A percentile compares a stretch with the other conserved stretches of the same genome.
phyloP scores from a whole-genome alignment of 2,888 invertebrate species.

The Tiliacea citrago region DNA sequence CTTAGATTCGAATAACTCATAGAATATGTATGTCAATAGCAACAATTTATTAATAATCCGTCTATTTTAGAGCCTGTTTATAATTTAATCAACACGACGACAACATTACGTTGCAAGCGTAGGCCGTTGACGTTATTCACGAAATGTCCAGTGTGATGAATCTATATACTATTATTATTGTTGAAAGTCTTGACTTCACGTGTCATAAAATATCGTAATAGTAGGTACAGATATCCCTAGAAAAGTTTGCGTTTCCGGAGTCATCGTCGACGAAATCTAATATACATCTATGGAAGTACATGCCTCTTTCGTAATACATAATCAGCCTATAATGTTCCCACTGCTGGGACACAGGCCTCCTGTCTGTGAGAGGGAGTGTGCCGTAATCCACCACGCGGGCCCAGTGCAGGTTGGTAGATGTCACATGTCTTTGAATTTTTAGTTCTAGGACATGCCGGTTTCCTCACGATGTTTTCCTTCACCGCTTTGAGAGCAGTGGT shows the following conservation, averaged over 20 bases:
- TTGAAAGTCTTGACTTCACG: constrained; percentile 55
- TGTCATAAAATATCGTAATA: constrained; percentile 52
- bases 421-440: no score
- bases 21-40: constrained; percentile 35
- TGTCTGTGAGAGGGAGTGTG: no score
- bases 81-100: constrained; percentile 33
- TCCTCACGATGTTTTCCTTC: no score
- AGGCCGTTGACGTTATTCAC: constrained; percentile 23
- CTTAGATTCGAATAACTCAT: constrained; percentile 3
- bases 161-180: constrained; percentile 9
- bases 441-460: no score
- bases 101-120: constrained; percentile 21
- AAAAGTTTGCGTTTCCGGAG: neutral
- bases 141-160: constrained; percentile 21
- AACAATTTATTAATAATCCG: constrained; percentile 33
- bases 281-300: neutral
- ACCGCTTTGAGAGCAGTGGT: no score
- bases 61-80: constrained; percentile 44
- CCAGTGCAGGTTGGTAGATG: no score
- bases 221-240: neutral
- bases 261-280: neutral
- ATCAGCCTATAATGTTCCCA: no score
- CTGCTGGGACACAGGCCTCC: no score
- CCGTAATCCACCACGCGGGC: no score
- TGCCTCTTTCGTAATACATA: neutral